Percentiles rank a stretch among this genome's conserved stretches.
Evolutionary conservation across 2,888 invertebrate genomes (phyloP).

Genomic region (Herminia tarsipennalis): DNA sequence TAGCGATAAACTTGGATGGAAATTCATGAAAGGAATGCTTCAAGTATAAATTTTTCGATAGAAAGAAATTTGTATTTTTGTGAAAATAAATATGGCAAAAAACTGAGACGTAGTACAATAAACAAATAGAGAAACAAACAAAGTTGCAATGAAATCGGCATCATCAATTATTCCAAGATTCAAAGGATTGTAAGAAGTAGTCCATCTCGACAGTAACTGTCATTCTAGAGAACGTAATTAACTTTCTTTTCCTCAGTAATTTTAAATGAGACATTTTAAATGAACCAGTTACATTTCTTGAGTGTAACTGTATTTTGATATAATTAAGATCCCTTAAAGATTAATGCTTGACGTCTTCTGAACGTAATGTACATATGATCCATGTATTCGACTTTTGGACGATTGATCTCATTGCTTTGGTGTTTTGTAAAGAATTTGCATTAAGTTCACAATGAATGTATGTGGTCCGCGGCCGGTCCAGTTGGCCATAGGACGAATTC

Average conservation of each 20-base stretch:
- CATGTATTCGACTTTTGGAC: too few relatives aligned
- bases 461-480: conserved; percentile 8
- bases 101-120: conserved; percentile 5
- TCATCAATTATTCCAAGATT: conserved; percentile 70
- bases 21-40: too few relatives aligned
- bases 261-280: conserved; percentile 64
- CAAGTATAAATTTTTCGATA: too few relatives aligned
- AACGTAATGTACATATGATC: too few relatives aligned
- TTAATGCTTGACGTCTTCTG: too few relatives aligned
- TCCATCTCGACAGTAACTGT: conserved; percentile 61
- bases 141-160: conserved; percentile 32
- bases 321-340: too few relatives aligned
- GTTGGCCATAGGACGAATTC: conserved; percentile 22
- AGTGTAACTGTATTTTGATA: background rate
- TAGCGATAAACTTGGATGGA: too few relatives aligned
- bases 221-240: conserved; percentile 70
- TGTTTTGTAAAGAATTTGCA: background rate
- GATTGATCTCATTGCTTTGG: too few relatives aligned
- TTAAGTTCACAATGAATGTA: conserved; percentile 22
- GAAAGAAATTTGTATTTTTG: too few relatives aligned
- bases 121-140: conserved; percentile 13
- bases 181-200: conserved; percentile 66
- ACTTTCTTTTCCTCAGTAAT: conserved; percentile 66
- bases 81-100: conserved; percentile 2
- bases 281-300: conserved; percentile 30